A percentile compares a stretch with the other conserved stretches of the same genome.
These are phyloP conservation scores for Sinocyclocheilus maitianheensis DNA, from an alignment of 2,113 vertebrate genomes.

Conservation along the genomic window DNA sequence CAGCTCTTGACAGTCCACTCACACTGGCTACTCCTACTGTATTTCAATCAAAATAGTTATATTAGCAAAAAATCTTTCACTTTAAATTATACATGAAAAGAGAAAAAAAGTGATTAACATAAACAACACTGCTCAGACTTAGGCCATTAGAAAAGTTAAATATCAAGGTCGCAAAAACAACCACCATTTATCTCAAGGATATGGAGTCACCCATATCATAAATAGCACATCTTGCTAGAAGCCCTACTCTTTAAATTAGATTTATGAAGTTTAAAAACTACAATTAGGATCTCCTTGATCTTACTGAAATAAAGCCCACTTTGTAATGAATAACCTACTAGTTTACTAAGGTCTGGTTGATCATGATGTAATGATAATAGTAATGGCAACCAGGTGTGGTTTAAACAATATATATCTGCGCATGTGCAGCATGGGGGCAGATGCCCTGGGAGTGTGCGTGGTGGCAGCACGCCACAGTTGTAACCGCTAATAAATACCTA, in stretches of 20 bases:
- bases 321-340: background rate
- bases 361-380: background rate
- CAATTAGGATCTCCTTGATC: background rate
- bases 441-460: no score
- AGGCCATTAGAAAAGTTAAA: background rate
- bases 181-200: background rate
- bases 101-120: background rate
- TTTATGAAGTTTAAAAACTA: background rate
- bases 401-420: no score
- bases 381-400: no score
- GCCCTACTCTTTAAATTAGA: background rate
- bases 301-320: background rate
- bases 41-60: background rate
- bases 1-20: no score
- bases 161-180: background rate
- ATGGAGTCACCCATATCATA: background rate
- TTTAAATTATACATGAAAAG: background rate
- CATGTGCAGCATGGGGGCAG: no score
- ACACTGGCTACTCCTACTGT: no score
- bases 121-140: background rate
- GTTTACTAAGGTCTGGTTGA: background rate
- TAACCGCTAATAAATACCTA: no score
- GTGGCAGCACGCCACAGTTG: no score
- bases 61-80: background rate
- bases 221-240: background rate